phyloP scores from a whole-genome alignment of 2,797 vertebrate species.

The Chanos chanos region DNA sequence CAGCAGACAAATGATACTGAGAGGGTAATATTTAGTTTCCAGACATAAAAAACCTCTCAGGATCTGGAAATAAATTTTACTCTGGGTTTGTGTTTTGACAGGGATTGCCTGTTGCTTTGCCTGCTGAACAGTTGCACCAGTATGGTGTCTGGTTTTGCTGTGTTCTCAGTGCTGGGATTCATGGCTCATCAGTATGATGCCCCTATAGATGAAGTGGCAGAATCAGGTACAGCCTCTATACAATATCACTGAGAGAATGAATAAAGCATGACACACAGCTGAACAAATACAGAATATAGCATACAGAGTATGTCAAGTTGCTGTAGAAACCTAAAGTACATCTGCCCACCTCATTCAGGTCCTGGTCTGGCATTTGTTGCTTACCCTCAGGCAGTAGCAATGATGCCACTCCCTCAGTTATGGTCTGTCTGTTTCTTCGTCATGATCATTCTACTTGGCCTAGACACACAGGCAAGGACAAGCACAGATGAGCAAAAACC shows the following conservation, averaged over 20 bases:
- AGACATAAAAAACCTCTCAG: too few species aligned
- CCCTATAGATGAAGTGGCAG: slow-evolving; percentile 62
- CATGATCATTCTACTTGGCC: slow-evolving; percentile 61
- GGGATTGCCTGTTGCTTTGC: slow-evolving; percentile 84
- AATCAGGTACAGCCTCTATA: slow-evolving; percentile 62
- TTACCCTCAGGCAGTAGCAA: slow-evolving; percentile 62
- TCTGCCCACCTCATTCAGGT: slow-evolving; percentile 36
- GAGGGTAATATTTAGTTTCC: too few species aligned
- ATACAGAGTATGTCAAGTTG: too few species aligned
- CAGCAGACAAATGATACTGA: too few species aligned
- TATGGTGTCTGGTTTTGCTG: slow-evolving; percentile 83
- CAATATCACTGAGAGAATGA: neutral
- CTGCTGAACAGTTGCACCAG: slow-evolving; percentile 83
- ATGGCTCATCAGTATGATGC: slow-evolving; percentile 73
- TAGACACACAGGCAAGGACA: slow-evolving; percentile 77
- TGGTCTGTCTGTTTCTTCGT: slow-evolving; percentile 63
- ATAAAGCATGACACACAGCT: too few species aligned
- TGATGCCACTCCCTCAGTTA: slow-evolving; percentile 60
- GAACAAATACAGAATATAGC: too few species aligned
- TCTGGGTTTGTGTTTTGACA: slow-evolving; percentile 43
- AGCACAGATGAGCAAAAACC: neutral
- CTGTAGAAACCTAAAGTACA: too few species aligned
- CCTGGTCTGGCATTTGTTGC: slow-evolving; percentile 59
- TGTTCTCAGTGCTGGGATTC: slow-evolving; percentile 90
- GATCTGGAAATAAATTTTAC: neutral